Evolutionary conservation across 2,113 vertebrate species (phyloP), one percentile per base, ranked within the genome.

Genomic region (Etheostoma spectabile): DNA sequence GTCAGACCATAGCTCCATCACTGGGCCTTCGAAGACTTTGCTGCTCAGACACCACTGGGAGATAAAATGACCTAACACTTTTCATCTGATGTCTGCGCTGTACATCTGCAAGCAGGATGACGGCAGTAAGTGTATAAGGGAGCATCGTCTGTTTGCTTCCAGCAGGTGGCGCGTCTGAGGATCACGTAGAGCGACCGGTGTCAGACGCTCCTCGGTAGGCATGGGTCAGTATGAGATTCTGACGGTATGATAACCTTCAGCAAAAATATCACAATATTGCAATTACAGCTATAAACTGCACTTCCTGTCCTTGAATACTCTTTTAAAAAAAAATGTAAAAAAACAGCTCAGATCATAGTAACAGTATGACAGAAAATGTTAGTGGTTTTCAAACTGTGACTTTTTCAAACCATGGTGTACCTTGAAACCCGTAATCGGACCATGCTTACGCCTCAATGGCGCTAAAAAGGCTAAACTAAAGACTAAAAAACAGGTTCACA

Each of bases 1-100:
- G 16, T 35, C 8, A 8, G 61, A 48, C 59, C 46, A 4, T 48
- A 15, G 48, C 49, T 48, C 60, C 53, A 15, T 71, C 57, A 22
- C 59, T 87, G 45, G 53, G 64, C 27, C 79, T 86, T 88, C 68
- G 87, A 85, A 93, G 84, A 46, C 60, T 72, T 77, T 51, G 51
- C 64, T 67, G 57, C 70, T 69, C 55, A 18, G 53, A 83, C 79
- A 78, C 35, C 15, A 21, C 3, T 2, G 49, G 38, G 55, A 35
- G 56, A 27, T 27, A 60, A 10, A 12, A 16, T 18, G n/a, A 42
- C 38, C 48, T 14, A 19, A 30, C 35, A 35, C 69, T 8, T 24
- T 19, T 55, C n/a, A 5, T 38, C 72, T 49, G 74, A 42, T 48
- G 38, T 85, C 13, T 49, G 19, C 6, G 77, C 68, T 60, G 19